A percentile compares a stretch with the other conserved stretches of the same genome.
These are phyloP conservation scores for Bombus pascuorum DNA, from an alignment of 1,140 invertebrate genomes.

Conservation along the genomic window DNA sequence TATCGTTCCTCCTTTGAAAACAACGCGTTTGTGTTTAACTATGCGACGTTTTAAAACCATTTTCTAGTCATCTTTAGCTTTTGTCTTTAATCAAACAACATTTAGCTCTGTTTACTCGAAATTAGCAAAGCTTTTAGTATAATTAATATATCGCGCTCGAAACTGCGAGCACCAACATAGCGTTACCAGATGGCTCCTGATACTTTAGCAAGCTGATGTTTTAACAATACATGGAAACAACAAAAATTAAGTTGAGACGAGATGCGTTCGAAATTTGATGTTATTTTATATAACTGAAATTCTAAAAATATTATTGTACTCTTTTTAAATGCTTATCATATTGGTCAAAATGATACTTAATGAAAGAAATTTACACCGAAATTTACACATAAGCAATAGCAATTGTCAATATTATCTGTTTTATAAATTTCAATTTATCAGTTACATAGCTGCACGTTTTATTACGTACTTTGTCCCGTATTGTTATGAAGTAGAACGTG, in stretches of 20 bases:
- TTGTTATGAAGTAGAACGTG: neutral
- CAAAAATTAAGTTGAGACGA: neutral
- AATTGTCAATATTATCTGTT: neutral
- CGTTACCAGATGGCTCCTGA: no score
- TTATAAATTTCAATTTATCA: neutral
- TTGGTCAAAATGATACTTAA: neutral
- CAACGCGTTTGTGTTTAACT: neutral
- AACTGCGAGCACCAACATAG: no score
- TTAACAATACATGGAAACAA: neutral
- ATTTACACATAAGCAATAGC: neutral
- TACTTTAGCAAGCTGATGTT: neutral
- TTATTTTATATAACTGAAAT: neutral
- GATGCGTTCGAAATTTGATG: neutral
- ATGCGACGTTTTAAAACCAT: fast-evolving
- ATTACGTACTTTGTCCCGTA: neutral
- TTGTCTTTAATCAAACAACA: neutral
- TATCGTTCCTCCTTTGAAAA: fast-evolving
- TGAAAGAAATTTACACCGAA: neutral
- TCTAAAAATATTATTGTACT: neutral
- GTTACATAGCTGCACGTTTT: neutral
- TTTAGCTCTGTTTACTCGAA: neutral
- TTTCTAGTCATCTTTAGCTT: neutral
- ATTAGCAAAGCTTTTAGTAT: neutral
- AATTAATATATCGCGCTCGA: neutral
- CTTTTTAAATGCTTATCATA: neutral